Percentiles rank a stretch among this genome's conserved stretches.
phyloP scores from a whole-genome alignment of 2,888 invertebrate genomes.

The Pherbina coryleti region DNA sequence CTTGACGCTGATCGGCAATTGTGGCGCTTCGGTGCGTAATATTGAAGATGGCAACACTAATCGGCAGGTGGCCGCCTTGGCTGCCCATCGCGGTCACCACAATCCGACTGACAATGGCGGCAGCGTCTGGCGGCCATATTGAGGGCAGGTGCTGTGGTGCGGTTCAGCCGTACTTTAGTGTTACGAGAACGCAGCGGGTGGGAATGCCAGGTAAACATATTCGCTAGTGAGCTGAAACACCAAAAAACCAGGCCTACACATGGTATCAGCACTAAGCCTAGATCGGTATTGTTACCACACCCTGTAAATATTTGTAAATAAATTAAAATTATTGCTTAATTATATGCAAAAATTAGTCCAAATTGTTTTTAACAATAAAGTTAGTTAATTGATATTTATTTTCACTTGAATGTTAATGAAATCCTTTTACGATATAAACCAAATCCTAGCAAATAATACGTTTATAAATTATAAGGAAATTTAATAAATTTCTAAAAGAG shows the following conservation, averaged over 20 bases:
- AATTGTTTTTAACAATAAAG: constrained; percentile 21
- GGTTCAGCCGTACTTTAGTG: constrained; percentile 68
- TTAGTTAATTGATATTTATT: constrained; percentile 12
- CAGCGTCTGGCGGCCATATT: constrained; percentile 85
- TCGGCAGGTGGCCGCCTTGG: constrained; percentile 68
- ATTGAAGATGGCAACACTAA: constrained; percentile 68
- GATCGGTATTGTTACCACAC: not conserved
- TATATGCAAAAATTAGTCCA: constrained; percentile 21
- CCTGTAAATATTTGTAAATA: constrained; percentile 35
- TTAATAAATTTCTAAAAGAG: constrained; percentile 38
- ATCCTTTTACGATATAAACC: not conserved
- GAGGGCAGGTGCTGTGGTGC: constrained; percentile 69
- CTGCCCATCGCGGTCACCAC: constrained; percentile 69
- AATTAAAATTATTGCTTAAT: not conserved
- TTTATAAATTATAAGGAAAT: not conserved
- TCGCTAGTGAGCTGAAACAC: not conserved
- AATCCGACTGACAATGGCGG: constrained; percentile 72
- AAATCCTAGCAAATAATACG: constrained; percentile 4
- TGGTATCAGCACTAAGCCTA: not conserved
- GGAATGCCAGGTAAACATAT: not conserved
- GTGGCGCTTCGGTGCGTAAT: constrained; percentile 68
- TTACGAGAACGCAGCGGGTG: constrained; percentile 59
- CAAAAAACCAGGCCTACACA: not conserved
- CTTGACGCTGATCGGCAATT: constrained; percentile 68
- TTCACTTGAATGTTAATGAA: not conserved